phyloP scores from a whole-genome alignment of 2,888 invertebrate species.

The Ophion costatus region DNA sequence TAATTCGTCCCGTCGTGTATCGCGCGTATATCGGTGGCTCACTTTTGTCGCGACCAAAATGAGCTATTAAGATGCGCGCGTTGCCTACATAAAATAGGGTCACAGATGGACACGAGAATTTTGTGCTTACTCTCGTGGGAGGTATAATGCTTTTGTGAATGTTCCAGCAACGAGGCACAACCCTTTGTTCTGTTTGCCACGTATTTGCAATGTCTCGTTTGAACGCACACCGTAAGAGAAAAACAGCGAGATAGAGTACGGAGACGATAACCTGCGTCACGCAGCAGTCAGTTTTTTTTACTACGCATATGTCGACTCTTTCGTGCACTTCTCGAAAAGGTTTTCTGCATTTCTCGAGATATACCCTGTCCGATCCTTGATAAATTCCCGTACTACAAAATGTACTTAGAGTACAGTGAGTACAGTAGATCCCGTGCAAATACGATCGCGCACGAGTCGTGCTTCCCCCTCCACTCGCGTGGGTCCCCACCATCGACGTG shows the following conservation, averaged over 20 bases:
- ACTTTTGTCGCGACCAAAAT: slow-evolving; percentile 16
- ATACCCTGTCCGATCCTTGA: slow-evolving; percentile 23
- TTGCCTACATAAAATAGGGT: slow-evolving; percentile 32
- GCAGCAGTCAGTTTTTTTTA: slow-evolving; percentile 8
- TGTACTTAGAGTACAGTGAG: slow-evolving; percentile 20
- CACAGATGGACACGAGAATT: slow-evolving; percentile 12
- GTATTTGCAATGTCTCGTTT: slow-evolving; percentile 37
- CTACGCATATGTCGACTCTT: background rate
- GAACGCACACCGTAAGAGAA: background rate
- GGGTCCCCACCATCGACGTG: no score
- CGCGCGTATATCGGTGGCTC: slow-evolving; percentile 10
- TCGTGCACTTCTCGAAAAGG: background rate
- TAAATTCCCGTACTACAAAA: slow-evolving; percentile 39
- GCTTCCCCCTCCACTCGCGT: background rate
- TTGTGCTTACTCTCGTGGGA: background rate
- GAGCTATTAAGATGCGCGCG: background rate
- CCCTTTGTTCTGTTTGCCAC: slow-evolving; percentile 43
- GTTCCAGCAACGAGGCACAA: slow-evolving; percentile 26
- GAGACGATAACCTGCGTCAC: slow-evolving; percentile 26
- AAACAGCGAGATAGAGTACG: background rate
- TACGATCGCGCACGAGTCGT: background rate
- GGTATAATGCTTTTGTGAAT: slow-evolving; percentile 44
- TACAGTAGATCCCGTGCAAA: slow-evolving; percentile 23
- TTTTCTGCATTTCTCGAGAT: slow-evolving; percentile 32
- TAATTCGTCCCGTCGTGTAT: slow-evolving; percentile 27